phyloP scores from a whole-genome alignment of 2,888 invertebrate genomes.

The Drosophila testacea region DNA sequence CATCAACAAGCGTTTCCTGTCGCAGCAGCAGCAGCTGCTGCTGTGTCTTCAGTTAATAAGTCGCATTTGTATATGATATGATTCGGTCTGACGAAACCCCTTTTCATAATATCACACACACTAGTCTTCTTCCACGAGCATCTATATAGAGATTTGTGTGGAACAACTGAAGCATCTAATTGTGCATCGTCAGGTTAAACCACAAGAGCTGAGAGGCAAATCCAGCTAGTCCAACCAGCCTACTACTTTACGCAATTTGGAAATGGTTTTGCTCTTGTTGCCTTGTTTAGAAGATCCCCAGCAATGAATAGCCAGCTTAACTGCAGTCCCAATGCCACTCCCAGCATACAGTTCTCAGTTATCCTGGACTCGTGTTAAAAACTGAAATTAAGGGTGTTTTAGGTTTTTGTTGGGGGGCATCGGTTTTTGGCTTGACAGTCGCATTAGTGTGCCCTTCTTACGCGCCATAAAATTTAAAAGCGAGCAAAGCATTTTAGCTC shows the following conservation, averaged over 20 bases:
- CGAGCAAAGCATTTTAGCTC: slow-evolving; percentile 81
- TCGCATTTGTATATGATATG: slow-evolving; percentile 10
- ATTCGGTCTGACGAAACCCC: slow-evolving; percentile 12
- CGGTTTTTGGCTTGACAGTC: slow-evolving; percentile 56
- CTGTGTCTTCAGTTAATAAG: slow-evolving; percentile 30
- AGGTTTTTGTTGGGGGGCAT: slow-evolving; percentile 24
- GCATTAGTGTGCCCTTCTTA: slow-evolving; percentile 72
- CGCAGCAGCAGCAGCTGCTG: slow-evolving; percentile 13
- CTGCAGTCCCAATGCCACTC: slow-evolving; percentile 47
- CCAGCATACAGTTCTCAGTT: not conserved
- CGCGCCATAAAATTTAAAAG: slow-evolving; percentile 81
- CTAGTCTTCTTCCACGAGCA: not conserved
- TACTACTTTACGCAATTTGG: slow-evolving; percentile 54
- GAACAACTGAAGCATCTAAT: slow-evolving; percentile 75
- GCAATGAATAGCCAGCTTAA: slow-evolving; percentile 80
- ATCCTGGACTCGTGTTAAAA: slow-evolving; percentile 21
- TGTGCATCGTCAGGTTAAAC: slow-evolving; percentile 63
- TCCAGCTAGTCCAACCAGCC: slow-evolving; percentile 4
- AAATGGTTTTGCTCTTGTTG: slow-evolving; percentile 64
- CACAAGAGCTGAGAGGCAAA: slow-evolving; percentile 37
- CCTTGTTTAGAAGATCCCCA: slow-evolving; percentile 77
- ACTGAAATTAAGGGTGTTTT: slow-evolving; percentile 69
- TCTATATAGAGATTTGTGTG: not conserved
- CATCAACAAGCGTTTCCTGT: slow-evolving; percentile 35
- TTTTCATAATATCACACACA: slow-evolving; percentile 9